Evolutionary conservation across 35 echinoderm and acorn worm species (phyloP).

Genomic region (Acanthaster planci): DNA sequence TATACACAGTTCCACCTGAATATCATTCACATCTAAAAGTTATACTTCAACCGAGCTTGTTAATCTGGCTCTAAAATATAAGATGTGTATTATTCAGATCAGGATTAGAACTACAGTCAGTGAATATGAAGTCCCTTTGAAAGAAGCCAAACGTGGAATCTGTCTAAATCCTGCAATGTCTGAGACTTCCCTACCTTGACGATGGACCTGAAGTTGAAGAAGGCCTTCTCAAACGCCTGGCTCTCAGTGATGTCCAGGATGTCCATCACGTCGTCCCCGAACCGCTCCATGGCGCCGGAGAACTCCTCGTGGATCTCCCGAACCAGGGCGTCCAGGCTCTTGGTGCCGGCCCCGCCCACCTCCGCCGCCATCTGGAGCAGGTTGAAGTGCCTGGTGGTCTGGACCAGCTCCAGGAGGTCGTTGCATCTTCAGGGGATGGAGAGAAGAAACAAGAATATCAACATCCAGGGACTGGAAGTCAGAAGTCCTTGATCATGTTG

Average conservation of each 20-base stretch:
- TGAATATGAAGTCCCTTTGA: no score
- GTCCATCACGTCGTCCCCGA: constrained; percentile 73
- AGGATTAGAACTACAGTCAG: no score
- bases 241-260: constrained; percentile 84
- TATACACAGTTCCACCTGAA: no score
- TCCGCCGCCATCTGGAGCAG: constrained; percentile 90
- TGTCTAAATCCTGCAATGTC: background rate
- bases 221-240: constrained; percentile 92
- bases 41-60: no score
- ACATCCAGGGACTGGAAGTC: no score
- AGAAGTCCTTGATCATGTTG: no score
- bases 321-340: constrained; percentile 93
- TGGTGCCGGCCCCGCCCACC: constrained; percentile 94
- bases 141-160: no score
- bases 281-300: constrained; percentile 70
- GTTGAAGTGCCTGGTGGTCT: constrained; percentile 95
- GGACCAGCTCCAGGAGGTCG: constrained; percentile 89
- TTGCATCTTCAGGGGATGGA: constrained; percentile 86
- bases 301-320: constrained; percentile 94
- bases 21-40: no score
- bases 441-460: background rate
- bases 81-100: no score
- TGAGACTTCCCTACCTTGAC: constrained; percentile 79
- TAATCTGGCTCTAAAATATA: no score
- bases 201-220: constrained; percentile 92